phyloP scores from a whole-genome alignment of 2,797 vertebrate genomes.

The Sebastes hopkinsi region DNA sequence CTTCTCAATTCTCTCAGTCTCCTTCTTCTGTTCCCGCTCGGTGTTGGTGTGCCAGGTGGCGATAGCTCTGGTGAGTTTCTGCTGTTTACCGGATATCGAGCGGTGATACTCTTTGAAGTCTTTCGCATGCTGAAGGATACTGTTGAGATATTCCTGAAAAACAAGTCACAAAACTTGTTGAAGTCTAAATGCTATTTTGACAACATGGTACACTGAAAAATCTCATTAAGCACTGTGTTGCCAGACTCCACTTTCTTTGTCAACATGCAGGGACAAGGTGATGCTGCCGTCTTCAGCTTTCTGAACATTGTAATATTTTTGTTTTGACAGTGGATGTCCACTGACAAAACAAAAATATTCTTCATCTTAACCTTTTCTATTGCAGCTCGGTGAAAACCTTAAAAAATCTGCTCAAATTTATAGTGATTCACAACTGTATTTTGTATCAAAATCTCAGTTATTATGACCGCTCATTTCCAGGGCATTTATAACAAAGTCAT shows the following conservation, averaged over 20 bases:
- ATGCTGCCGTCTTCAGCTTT: not conserved
- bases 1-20: constrained; percentile 97
- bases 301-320: not conserved
- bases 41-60: constrained; percentile 98
- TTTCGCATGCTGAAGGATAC: constrained; percentile 97
- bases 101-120: constrained; percentile 99
- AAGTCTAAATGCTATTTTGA: not conserved
- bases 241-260: not conserved
- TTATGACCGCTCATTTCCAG: not conserved
- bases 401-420: not conserved
- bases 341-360: not conserved
- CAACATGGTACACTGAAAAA: not conserved
- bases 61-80: constrained; percentile 94
- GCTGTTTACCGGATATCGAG: constrained; percentile 94
- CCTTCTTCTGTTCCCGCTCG: constrained; percentile 96
- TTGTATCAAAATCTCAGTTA: not conserved
- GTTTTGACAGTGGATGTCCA: not conserved
- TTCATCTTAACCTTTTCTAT: not conserved
- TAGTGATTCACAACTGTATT: not conserved
- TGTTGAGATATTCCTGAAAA: constrained; percentile 95
- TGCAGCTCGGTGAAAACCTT: not conserved
- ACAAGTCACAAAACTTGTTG: not conserved
- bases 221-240: not conserved
- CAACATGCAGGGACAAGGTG: not conserved
- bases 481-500: not conserved